Conservation (phyloP, 2,113 vertebrate genomes). For the Balaeniceps rex region DNA sequence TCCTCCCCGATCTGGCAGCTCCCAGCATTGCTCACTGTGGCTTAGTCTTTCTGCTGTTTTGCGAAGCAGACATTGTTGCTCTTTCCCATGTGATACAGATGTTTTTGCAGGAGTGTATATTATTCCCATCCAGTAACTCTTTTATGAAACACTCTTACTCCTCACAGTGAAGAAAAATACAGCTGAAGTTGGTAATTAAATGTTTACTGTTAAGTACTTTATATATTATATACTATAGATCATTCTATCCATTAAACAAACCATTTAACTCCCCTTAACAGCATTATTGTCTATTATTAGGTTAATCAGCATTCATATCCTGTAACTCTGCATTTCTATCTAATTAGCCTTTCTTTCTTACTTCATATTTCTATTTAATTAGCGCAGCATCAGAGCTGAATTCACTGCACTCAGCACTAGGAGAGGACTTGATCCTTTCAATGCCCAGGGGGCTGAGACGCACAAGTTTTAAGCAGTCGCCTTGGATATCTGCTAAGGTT, state of each 20-base stretch:
- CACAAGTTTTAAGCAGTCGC: background rate
- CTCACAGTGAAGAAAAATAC: slow-evolving; percentile 33
- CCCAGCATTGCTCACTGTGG: background rate
- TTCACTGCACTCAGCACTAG: slow-evolving; percentile 24
- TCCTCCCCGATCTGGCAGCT: background rate
- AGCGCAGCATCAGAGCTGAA: slow-evolving; percentile 23
- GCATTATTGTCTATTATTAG: slow-evolving; percentile 64
- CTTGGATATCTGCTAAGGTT: background rate
- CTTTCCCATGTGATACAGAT: background rate
- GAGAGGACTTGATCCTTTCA: background rate
- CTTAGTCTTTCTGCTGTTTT: background rate
- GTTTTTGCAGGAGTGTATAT: slow-evolving; percentile 37
- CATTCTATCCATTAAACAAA: slow-evolving; percentile 60
- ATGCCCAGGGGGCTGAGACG: accelerated
- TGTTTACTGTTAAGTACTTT: slow-evolving; percentile 67
- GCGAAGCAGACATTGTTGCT: background rate
- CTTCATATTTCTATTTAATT: slow-evolving; percentile 68
- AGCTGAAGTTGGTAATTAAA: slow-evolving; percentile 60
- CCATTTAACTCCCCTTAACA: slow-evolving; percentile 51
- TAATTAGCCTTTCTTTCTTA: slow-evolving; percentile 57
- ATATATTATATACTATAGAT: slow-evolving; percentile 44
- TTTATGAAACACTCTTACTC: slow-evolving; percentile 29
- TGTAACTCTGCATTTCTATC: slow-evolving; percentile 45
- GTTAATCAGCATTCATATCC: slow-evolving; percentile 63
- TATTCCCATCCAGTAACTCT: slow-evolving; percentile 12